Base-by-base conservation (phyloP, 2,113 vertebrate genomes). In the Taurulus bubalis region DNA sequence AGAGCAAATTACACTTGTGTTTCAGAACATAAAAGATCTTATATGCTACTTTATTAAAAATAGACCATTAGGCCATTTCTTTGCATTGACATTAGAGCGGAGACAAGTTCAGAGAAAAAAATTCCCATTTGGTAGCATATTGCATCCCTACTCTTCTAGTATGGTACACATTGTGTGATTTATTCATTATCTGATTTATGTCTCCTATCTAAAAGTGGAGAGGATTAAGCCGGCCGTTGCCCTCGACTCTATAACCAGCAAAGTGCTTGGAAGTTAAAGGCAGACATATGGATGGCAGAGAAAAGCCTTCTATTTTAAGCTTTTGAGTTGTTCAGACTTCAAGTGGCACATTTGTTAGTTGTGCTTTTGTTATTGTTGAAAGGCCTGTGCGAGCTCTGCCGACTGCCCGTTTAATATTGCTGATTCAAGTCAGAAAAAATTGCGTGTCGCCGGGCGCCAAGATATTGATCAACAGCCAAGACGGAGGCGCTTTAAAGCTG, bases 401-500 rank as follows among this genome's bases (percentile, higher is more conserved):
- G 79, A 83, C 65, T 71, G 63, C 34, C 67, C 60, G 34, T 69
- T 72, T 70, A 70, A 82, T 79, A 26, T 34, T 36, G 76, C 71
- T 69, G 68, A 75, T 74, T 66, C 38, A 28, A 80, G 74, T 88
- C 84, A 71, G 72, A 84, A 85, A 71, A 85, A 77, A 59, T 80
- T 72, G 79, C 6, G 53, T 72, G 73, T 78, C 22, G 22, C 63
- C 26, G 63, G 70, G 67, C 32, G 74, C 60, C 56, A 68, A 66
- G 47, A 84, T 88, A 84, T 86, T 69, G 87, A 90, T 85, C 68
- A 66, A 8, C 71, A 65, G 77, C 64, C 70, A 47, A 58, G 67
- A 84, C 63, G 36, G 68, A 74, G 80, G 62, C 60, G 47, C 76
- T 90, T 74, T 82, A 40, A 62, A 82, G 28, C 62, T 75, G 56